phyloP scores from a whole-genome alignment of 2,888 invertebrate species.

The Deilephila elpenor region DNA sequence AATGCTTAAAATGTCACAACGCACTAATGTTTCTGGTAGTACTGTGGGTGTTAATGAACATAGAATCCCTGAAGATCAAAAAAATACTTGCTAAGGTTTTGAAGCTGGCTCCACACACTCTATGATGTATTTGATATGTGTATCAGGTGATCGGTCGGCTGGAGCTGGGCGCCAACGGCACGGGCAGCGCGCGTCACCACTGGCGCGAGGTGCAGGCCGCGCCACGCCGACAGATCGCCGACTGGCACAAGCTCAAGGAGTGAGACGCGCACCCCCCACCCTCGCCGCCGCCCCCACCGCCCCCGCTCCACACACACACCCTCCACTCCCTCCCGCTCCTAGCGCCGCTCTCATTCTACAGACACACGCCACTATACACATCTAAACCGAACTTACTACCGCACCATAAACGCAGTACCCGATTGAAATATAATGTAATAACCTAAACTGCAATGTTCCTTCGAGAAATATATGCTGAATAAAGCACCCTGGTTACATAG shows the following conservation, averaged over 20 bases:
- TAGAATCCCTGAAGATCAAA: too few species aligned
- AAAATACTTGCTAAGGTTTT: too few species aligned
- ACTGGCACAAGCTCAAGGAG: conserved; percentile 99
- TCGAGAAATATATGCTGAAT: background rate
- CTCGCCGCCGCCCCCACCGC: background rate
- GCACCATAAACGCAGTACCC: background rate
- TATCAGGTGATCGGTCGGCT: conserved; percentile 96
- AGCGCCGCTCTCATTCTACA: background rate
- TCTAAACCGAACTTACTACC: background rate
- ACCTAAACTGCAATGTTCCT: background rate
- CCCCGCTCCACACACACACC: conserved; percentile 22
- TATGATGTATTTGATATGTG: background rate
- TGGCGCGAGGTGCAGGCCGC: conserved; percentile 99
- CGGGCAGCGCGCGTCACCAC: conserved; percentile 94
- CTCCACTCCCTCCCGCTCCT: background rate
- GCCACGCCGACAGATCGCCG: conserved; percentile 98
- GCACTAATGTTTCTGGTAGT: too few species aligned
- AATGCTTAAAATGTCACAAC: too few species aligned
- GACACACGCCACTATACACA: background rate
- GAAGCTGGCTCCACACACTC: too few species aligned
- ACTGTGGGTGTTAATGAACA: too few species aligned
- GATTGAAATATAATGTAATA: background rate
- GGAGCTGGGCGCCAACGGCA: conserved; percentile 94
- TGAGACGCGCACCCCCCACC: conserved; percentile 70
- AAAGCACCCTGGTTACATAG: background rate